Evolutionary conservation across 2,888 invertebrate species (phyloP), one percentile per base, ranked within the genome.

Genomic region (Cryptocephalus primarius): DNA sequence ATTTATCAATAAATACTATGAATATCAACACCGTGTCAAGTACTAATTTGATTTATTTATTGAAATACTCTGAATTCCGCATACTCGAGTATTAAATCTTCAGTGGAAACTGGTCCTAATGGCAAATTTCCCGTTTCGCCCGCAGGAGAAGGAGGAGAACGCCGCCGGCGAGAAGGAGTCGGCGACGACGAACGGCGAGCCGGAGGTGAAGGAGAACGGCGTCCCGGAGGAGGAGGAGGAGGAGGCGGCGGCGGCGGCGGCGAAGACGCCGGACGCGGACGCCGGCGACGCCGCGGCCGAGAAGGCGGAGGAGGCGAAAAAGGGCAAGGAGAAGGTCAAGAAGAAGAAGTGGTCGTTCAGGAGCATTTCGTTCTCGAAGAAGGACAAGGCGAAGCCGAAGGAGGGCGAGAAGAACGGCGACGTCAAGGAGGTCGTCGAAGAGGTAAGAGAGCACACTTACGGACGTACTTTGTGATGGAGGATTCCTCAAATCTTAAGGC

Each of bases 261-360:
- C 66, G n/a, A 68, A 68, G 9, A 48, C 50, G 49, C 59, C 56
- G 42, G 56, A 68, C n/a, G 47, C 48, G 50, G 58, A 53, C 33
- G 55, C 45, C 9, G 55, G 45, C n/a, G 47, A 55, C 43, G 66
- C 61, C 60, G 51, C 55, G 39, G 47, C 65, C 9, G 60, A 56
- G 48, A 45, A 47, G 44, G 13, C 48, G 36, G 43, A 44, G 22
- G 53, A 53, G 32, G 44, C 43, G 32, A 45, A 54, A 48, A 41
- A 32, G 34, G 72, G 50, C 67, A 65, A 63, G 52, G 66, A 66
- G 46, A 67, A 70, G 50, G 65, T 64, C 54, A 74, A 82, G 60
- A 88, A 88, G 80, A 88, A 88, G 80, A 88, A 88, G 76, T 89
- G 88, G 88, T 88, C 88, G 61, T 83, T 89, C 72, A 81, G 88